phyloP scores from a whole-genome alignment of 1,140 invertebrate species.

The Eulimnadia texana region DNA sequence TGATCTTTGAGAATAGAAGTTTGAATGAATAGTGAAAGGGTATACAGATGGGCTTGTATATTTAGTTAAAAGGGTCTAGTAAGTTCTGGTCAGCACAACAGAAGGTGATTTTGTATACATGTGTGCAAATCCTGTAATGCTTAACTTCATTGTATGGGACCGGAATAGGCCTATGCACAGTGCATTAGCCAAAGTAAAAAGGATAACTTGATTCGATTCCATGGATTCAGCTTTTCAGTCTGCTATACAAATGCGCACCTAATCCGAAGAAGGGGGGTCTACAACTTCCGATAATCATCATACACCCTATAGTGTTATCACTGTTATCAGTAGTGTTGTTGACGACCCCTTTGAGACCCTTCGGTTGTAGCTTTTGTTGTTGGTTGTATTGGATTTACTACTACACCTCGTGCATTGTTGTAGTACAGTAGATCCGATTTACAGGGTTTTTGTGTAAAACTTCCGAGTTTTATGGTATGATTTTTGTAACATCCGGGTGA shows the following conservation, averaged over 20 bases:
- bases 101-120: not conserved
- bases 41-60: not conserved
- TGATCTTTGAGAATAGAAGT: too few species aligned
- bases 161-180: not conserved
- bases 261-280: not conserved
- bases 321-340: too few species aligned
- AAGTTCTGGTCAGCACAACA: not conserved
- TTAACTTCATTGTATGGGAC: not conserved
- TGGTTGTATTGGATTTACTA: too few species aligned
- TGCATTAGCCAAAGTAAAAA: not conserved
- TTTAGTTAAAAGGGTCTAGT: not conserved
- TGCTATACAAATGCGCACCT: not conserved
- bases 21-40: too few species aligned
- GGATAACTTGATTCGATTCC: not conserved
- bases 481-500: too few species aligned
- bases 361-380: too few species aligned
- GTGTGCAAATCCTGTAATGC: not conserved
- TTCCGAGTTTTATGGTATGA: too few species aligned
- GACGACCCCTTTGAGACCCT: too few species aligned
- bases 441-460: too few species aligned
- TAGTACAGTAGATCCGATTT: too few species aligned
- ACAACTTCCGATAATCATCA: not conserved
- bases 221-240: not conserved
- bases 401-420: too few species aligned
- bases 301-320: too few species aligned